Conservation (phyloP, 2,888 invertebrate species). For the Apomyelois bistriatella region DNA sequence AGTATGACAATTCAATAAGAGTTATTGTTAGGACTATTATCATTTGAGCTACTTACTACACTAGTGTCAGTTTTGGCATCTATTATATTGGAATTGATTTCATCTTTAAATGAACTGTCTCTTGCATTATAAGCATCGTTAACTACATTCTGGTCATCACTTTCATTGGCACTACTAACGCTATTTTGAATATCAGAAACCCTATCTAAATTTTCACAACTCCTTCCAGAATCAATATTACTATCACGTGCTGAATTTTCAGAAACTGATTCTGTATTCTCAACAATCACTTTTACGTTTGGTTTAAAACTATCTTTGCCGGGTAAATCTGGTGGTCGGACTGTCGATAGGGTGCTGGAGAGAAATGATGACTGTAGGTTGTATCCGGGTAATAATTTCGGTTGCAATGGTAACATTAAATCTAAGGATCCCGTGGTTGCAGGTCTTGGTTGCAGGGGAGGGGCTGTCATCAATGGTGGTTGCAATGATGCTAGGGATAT, state of each 20-base stretch:
- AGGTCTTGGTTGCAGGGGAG: constrained; percentile 84
- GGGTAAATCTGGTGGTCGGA: constrained; percentile 60
- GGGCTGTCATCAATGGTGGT: constrained; percentile 74
- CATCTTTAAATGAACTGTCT: constrained; percentile 49
- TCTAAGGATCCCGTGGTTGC: constrained; percentile 85
- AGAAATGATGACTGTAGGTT: constrained; percentile 70
- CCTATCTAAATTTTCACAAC: constrained; percentile 47
- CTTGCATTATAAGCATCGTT: constrained; percentile 30
- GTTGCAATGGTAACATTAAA: constrained; percentile 86
- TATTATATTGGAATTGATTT: constrained; percentile 68
- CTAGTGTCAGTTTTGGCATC: constrained; percentile 47
- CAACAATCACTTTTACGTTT: constrained; percentile 57
- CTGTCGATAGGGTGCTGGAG: constrained; percentile 75
- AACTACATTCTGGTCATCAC: constrained; percentile 37
- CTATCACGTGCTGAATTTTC: constrained; percentile 29
- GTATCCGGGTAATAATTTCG: constrained; percentile 82
- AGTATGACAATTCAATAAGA: constrained; percentile 47
- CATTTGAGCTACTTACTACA: constrained; percentile 44
- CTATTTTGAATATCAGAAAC: constrained; percentile 36
- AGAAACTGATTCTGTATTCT: constrained; percentile 49
- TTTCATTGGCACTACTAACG: constrained; percentile 43
- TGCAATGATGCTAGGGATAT: constrained; percentile 76
- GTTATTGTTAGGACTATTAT: constrained; percentile 71
- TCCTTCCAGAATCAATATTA: constrained; percentile 34
- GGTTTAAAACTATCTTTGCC: constrained; percentile 47